Evolutionary conservation across 2,888 invertebrate species (phyloP).

Genomic region (Microctonus brassicae): DNA sequence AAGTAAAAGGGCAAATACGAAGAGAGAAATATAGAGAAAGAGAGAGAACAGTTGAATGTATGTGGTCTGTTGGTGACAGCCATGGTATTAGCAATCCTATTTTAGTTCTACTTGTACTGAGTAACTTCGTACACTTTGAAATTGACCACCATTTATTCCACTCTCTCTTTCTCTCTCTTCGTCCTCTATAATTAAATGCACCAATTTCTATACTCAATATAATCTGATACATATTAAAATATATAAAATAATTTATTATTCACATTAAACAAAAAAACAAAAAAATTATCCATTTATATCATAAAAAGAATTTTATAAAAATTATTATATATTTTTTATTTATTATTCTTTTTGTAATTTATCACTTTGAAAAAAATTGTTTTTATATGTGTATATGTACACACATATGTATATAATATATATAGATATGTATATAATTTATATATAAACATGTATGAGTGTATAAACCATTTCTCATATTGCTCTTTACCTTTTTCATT

Average conservation of each 20-base stretch:
- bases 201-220: too few relatives aligned
- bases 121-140: constrained; percentile 49
- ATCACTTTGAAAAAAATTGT: too few relatives aligned
- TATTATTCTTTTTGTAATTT: too few relatives aligned
- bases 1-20: not conserved
- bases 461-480: constrained; percentile 1
- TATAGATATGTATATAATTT: not conserved
- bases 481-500: constrained; percentile 3
- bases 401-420: too few relatives aligned
- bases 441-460: not conserved
- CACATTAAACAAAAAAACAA: too few relatives aligned
- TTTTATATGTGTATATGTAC: too few relatives aligned
- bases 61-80: constrained; percentile 54
- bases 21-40: constrained; percentile 10
- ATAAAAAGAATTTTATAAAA: too few relatives aligned
- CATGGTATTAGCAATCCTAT: constrained; percentile 58
- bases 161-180: not conserved
- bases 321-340: too few relatives aligned
- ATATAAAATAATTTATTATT: too few relatives aligned
- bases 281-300: too few relatives aligned
- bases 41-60: not conserved
- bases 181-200: too few relatives aligned
- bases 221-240: too few relatives aligned
- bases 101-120: constrained; percentile 38
- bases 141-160: constrained; percentile 14